Conservation (phyloP, 2,888 invertebrate species). For the Drosophila longiperda region DNA sequence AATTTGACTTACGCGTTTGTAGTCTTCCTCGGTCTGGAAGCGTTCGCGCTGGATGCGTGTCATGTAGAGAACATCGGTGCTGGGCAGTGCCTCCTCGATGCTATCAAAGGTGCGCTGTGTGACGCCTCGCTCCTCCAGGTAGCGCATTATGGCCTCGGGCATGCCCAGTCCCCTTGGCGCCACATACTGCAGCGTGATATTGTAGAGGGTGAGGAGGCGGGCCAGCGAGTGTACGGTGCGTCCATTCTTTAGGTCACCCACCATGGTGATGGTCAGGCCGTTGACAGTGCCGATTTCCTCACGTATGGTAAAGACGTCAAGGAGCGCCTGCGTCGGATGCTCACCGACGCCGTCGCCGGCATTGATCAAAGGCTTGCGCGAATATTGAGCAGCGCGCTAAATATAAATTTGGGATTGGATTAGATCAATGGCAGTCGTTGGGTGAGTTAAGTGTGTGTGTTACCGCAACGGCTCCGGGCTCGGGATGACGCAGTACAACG, state of each 20-base stretch:
- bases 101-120: conserved; percentile 88
- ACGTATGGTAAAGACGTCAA: conserved; percentile 98
- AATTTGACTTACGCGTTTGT: conserved; percentile 89
- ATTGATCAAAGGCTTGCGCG: conserved; percentile 96
- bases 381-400: conserved; percentile 92
- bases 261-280: conserved; percentile 98
- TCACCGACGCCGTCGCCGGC: conserved; percentile 99
- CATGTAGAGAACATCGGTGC: conserved; percentile 99
- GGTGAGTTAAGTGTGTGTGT: conserved; percentile 83
- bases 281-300: conserved; percentile 99
- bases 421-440: background rate
- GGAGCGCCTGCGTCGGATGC: conserved; percentile 98
- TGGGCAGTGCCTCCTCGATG: conserved; percentile 94
- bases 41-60: conserved; percentile 98
- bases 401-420: conserved; percentile 14
- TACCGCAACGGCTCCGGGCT: conserved; percentile 95
- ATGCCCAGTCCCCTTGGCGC: conserved; percentile 94
- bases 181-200: conserved; percentile 96
- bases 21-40: conserved; percentile 93
- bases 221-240: conserved; percentile 99
- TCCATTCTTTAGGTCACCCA: conserved; percentile 98
- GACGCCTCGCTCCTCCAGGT: conserved; percentile 91
- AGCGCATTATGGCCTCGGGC: conserved; percentile 94
- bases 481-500: conserved; percentile 96
- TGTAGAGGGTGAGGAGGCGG: conserved; percentile 95